These are phyloP conservation scores for Bombus haemorrhoidalis DNA, from an alignment of 1,140 invertebrate genomes.

Conservation along the genomic window DNA sequence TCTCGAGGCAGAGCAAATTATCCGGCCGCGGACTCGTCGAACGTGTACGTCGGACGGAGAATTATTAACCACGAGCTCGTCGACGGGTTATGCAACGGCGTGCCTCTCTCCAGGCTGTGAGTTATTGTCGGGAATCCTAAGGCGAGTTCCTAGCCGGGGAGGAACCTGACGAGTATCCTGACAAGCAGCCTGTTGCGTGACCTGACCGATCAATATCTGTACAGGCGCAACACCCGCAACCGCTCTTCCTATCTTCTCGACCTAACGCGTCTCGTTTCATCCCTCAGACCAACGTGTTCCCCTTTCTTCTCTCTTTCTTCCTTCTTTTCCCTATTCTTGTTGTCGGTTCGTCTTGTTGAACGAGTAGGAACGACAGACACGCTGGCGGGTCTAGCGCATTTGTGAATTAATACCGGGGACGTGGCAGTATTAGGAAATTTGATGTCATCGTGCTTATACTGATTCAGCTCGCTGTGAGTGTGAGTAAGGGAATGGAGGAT, in stretches of 20 bases:
- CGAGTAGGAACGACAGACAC: neutral
- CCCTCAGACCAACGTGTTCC: neutral
- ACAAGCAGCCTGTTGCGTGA: slow-evolving; percentile 79
- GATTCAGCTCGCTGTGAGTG: no score
- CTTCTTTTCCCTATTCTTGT: neutral
- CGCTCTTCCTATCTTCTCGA: slow-evolving; percentile 42
- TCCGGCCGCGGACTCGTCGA: neutral
- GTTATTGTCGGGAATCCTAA: slow-evolving; percentile 52
- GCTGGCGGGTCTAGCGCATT: no score
- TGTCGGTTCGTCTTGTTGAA: neutral
- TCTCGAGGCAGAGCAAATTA: neutral
- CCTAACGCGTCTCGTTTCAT: slow-evolving; percentile 22
- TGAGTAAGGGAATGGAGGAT: no score
- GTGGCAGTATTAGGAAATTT: no score
- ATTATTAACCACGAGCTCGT: slow-evolving; percentile 47
- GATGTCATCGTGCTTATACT: no score
- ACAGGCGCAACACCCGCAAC: slow-evolving; percentile 61
- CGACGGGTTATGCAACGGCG: neutral
- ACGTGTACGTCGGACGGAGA: slow-evolving; percentile 13
- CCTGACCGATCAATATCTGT: slow-evolving; percentile 75
- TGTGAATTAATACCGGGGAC: neutral
- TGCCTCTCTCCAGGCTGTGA: slow-evolving; percentile 26
- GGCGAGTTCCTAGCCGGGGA: slow-evolving; percentile 50
- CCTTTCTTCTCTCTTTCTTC: no score
- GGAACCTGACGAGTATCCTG: slow-evolving; percentile 67